Evolutionary conservation across 92 coral and sea anemone genomes (phyloP), one percentile per base, ranked within the genome.

Genomic region (Bergia sp.): DNA sequence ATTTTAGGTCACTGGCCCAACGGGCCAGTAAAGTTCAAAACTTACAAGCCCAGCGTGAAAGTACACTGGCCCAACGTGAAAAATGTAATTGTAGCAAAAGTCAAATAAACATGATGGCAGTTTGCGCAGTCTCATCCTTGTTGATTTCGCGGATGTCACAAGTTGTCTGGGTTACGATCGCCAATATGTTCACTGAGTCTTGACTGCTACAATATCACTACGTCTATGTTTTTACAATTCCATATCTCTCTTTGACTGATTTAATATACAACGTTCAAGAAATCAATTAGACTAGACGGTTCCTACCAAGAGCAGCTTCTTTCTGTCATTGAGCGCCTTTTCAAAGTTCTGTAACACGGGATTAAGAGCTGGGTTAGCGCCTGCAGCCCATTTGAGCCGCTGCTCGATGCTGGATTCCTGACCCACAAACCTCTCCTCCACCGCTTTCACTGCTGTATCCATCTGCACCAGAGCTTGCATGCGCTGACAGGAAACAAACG

Each of bases 371-470:
- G 99, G 99, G 91, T 97, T 97, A 44, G 99, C 99, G 16, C 99
- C 99, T 13, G 98, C 99, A 2, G 99, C 99, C 99, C 99, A 97
- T 90, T 97, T 97, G 73, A 97, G 94, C 18, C 99, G 89, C 82
- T 97, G 99, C 85, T 97, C 99, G 81, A 97, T 97, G 86, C 99
- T 97, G 58, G 99, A 95, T 89, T 97, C 98, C 82, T 95, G 98
- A 9, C 92, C 88, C 23, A 87, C 80, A 41, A 97, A 94, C 89
- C 94, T 95, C 66, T 97, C 99, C 88, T 97, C 98, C 50, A 95
- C 92, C 18, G 92, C 91, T 67, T 93, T 95, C 58, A 97, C 92
- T 5, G 96, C 95, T 11, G 94, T 89, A 86, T 95, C 99, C 80
- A 97, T 92, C 74, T 96, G 96, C 15, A 94, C 89, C 86, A 97